phyloP scores from a whole-genome alignment of 2,888 invertebrate genomes.

The Aphodius granarius region DNA sequence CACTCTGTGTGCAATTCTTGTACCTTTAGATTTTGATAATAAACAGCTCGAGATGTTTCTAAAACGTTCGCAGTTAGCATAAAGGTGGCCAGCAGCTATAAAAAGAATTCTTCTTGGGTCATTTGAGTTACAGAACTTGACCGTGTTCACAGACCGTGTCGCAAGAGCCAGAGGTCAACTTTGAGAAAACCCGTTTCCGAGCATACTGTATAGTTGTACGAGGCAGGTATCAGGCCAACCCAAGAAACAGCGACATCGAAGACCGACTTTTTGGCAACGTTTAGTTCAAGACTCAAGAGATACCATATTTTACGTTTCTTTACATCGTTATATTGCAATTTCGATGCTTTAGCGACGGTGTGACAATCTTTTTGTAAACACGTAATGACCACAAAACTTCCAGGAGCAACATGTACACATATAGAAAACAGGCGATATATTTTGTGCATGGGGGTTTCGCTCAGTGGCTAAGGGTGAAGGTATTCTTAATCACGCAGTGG shows the following conservation, averaged over 20 bases:
- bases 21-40: background rate
- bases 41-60: background rate
- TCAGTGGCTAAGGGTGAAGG: background rate
- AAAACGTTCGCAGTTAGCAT: background rate
- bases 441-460: background rate
- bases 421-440: background rate
- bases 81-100: background rate
- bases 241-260: background rate
- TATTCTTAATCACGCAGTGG: background rate
- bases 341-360: no score
- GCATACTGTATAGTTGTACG: background rate
- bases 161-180: slow-evolving; percentile 9
- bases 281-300: no score
- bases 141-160: slow-evolving; percentile 12
- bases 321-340: no score
- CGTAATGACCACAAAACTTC: no score
- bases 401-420: no score
- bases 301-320: no score
- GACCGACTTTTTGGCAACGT: background rate
- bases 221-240: background rate
- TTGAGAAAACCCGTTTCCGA: slow-evolving; percentile 11
- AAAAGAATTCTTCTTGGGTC: background rate
- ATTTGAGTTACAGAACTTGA: slow-evolving; percentile 7
- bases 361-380: no score
- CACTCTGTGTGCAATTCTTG: no score